A percentile compares a stretch with the other conserved stretches of the same genome.
Evolutionary conservation across 2,797 vertebrate genomes (phyloP).

Genomic region (Eutrigla gurnardus): DNA sequence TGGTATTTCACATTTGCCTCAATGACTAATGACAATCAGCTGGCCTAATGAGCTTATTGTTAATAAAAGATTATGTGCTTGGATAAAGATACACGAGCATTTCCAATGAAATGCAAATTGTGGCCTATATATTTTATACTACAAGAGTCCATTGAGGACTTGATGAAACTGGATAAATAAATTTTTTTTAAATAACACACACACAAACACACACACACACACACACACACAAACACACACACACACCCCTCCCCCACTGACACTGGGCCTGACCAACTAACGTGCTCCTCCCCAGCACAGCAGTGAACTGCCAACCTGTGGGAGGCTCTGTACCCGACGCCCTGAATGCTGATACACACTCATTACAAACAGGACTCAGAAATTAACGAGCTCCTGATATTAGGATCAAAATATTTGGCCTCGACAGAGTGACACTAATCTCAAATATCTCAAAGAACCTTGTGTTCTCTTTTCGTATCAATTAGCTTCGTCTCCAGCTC

Average conservation of each 20-base stretch:
- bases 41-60: conserved; percentile 56
- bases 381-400: conserved; percentile 13
- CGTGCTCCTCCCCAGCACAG: conserved; percentile 35
- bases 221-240: conserved; percentile 13
- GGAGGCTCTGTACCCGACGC: conserved; percentile 32
- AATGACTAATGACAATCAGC: conserved; percentile 49
- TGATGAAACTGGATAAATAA: conserved; percentile 17
- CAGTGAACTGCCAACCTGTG: conserved; percentile 56
- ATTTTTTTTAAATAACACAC: background rate
- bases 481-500: conserved; percentile 18
- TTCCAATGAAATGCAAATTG: conserved; percentile 29
- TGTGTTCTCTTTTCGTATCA: conserved; percentile 39
- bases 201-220: no score
- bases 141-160: conserved; percentile 2
- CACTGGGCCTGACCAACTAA: conserved; percentile 37
- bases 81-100: conserved; percentile 19
- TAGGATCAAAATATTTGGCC: conserved; percentile 14
- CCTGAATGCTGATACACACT: conserved; percentile 37
- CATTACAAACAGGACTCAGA: conserved; percentile 13
- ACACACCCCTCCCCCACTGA: conserved; percentile 34
- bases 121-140: background rate
- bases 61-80: conserved; percentile 53
- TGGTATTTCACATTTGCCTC: conserved; percentile 42
- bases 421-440: conserved; percentile 1
- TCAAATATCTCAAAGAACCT: conserved; percentile 32